Evolutionary conservation across 2,888 invertebrate species (phyloP), one percentile per base, ranked within the genome.

Genomic region (Xestia sexstrigata): DNA sequence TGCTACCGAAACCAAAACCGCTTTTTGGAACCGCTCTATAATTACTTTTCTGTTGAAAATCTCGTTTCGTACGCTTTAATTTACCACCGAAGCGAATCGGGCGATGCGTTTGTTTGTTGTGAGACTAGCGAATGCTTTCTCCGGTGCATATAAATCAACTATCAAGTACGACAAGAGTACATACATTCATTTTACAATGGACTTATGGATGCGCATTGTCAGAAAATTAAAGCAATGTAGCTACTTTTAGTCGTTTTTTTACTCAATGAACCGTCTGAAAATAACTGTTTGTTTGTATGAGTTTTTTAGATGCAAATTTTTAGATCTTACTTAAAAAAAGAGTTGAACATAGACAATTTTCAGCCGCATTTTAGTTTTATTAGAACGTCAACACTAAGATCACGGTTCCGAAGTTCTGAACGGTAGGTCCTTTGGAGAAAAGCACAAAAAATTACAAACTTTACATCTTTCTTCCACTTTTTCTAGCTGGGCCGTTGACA

Each of bases 1-100:
- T 93, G 94, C 95, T 94, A 95, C 95, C 91, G 93, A 93, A 92
- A 92, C 92, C 90, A 91, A 93, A 92, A 89, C 87, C 87, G 87
- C 87, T 89, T 87, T 91, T 88, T 76, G 88, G 85, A 87, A 89
- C 88, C 88, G 82, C 89, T 83, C 79, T 81, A 83, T 91, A 89
- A 92, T 91, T 90, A 89, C 82, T 81, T 91, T 93, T 93, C 90
- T 88, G 88, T 89, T 87, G 89, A 91, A 91, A 89, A 84, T 84
- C 85, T 89, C 85, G 89, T 87, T 89, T 84, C 85, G 86, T 89
- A 84, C 87, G 76, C 84, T 85, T 80, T 78, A 79, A 86, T 85
- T 86, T 85, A 83, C 85, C 81, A 80, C 84, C 86, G 88, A 77
- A 78, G 84, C 91, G 69, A 91, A 92, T 89, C 76, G 47, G 52